A percentile compares a stretch with the other conserved stretches of the same genome.
Evolutionary conservation across 2,888 invertebrate genomes (phyloP).

Genomic region (Campoplex capitator): DNA sequence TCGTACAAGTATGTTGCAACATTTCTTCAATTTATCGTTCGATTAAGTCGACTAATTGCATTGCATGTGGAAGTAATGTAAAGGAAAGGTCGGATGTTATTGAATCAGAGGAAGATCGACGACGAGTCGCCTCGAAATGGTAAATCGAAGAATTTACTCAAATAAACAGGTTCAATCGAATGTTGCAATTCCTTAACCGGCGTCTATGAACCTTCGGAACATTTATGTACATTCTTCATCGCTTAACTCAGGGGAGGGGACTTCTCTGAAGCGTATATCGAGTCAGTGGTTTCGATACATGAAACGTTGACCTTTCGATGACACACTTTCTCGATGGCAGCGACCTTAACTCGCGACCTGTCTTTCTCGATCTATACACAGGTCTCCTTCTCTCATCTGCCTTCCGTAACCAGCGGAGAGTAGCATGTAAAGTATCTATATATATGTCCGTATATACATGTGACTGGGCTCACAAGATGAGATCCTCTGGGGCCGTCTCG

Average conservation of each 20-base stretch:
- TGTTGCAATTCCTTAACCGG: not conserved
- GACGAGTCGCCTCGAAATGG: not conserved
- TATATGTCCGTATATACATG: conserved; percentile 8
- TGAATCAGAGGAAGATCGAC: not conserved
- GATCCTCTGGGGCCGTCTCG: conserved; percentile 48
- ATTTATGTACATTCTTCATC: not conserved
- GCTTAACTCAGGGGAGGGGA: not conserved
- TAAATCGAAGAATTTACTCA: not conserved
- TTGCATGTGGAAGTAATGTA: not conserved
- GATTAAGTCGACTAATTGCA: not conserved
- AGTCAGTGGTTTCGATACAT: conserved; percentile 18
- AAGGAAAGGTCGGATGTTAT: not conserved
- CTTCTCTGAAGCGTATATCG: conserved; percentile 24
- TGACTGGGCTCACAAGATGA: conserved; percentile 30
- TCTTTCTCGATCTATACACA: not conserved
- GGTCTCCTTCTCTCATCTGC: conserved; percentile 18
- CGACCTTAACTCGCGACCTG: conserved; percentile 65
- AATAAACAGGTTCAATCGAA: not conserved
- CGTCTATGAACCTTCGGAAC: not conserved
- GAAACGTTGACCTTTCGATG: conserved; percentile 72
- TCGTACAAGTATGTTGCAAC: conserved; percentile 16
- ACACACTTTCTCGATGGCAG: conserved; percentile 72
- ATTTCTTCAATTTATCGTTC: not conserved
- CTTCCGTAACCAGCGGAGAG: conserved; percentile 26
- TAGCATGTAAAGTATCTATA: conserved; percentile 1